Evolutionary conservation across 2,888 invertebrate species (phyloP), one percentile per base, ranked within the genome.

Genomic region (Drosophila pseudotalamancana): DNA sequence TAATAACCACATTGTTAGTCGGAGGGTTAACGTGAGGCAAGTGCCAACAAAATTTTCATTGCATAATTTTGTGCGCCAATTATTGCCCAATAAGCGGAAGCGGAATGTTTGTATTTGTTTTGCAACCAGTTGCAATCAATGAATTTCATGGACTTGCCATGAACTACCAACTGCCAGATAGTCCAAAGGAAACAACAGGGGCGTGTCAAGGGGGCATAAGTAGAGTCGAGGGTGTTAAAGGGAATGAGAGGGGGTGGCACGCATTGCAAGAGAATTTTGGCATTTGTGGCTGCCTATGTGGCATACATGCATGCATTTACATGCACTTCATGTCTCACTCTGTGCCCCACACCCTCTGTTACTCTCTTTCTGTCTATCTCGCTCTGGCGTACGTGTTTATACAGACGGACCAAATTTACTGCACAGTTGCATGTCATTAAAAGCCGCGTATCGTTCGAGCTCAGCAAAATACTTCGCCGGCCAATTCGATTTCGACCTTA

Each of bases 351-450:
- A 8, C 14, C 11, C 32, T n/a, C 14, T 23, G 21, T 9, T 23
- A 14, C 3, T 16, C 6, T 12, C 8, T 6, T 5, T 29, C 6
- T 6, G 19, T 8, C 23, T 27, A 45, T 23, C 25, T 14, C 19
- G 25, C 11, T 14, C 11, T 23, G 21, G 48, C 23, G 45, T 50
- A 40, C 63, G 37, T 66, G 50, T 53, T 45, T 61, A 51, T 39
- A 45, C 16, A 60, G 32, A 23, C 25, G 8, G 45, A 11, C 55
- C 68, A 74, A 76, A 76, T 74, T 65, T 65, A 79, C 73, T 65
- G 71, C 59, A 73, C 50, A 65, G 60, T 68, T 73, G 63, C 70
- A 64, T 71, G 61, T 64, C 73, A 79, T 76, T 76, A 71, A 73
- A 55, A 48, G 45, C 60, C 39, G 35, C 53, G 54, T 32, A 12